Evolutionary conservation across 2,797 vertebrate species (phyloP).

Genomic region (Tenualosa thibaudeaui): DNA sequence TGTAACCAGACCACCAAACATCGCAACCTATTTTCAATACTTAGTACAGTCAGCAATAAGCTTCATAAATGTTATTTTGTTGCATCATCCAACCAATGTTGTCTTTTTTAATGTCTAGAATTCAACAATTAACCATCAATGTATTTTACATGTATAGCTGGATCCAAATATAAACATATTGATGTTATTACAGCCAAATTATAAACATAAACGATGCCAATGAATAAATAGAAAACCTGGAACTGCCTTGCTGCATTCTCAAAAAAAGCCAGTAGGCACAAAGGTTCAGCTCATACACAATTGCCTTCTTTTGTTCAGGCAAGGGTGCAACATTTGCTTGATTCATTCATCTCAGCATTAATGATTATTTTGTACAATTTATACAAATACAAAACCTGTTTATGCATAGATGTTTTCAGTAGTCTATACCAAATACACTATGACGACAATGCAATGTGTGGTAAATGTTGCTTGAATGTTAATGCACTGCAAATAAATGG

Average conservation of each 20-base stretch:
- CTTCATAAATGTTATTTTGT: neutral
- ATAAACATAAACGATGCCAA: constrained; percentile 7
- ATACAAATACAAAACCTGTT: constrained; percentile 15
- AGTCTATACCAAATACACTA: constrained; percentile 50
- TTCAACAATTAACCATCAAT: neutral
- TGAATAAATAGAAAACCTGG: neutral
- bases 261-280: neutral
- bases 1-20: constrained; percentile 1
- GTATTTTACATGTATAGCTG: neutral
- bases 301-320: neutral
- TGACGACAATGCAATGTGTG: constrained; percentile 53
- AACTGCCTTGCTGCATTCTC: neutral
- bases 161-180: neutral
- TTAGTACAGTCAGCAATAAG: constrained; percentile 2
- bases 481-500: constrained; percentile 70
- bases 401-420: neutral
- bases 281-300: neutral
- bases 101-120: neutral
- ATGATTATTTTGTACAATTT: constrained; percentile 6
- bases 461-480: constrained; percentile 65
- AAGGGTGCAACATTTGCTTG: neutral
- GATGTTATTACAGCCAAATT: neutral
- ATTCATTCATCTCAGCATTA: constrained; percentile 4
- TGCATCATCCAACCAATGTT: neutral
- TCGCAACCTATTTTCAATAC: neutral